These are phyloP conservation scores for Drosophila auraria DNA, from an alignment of 1,140 invertebrate genomes.

Conservation along the genomic window DNA sequence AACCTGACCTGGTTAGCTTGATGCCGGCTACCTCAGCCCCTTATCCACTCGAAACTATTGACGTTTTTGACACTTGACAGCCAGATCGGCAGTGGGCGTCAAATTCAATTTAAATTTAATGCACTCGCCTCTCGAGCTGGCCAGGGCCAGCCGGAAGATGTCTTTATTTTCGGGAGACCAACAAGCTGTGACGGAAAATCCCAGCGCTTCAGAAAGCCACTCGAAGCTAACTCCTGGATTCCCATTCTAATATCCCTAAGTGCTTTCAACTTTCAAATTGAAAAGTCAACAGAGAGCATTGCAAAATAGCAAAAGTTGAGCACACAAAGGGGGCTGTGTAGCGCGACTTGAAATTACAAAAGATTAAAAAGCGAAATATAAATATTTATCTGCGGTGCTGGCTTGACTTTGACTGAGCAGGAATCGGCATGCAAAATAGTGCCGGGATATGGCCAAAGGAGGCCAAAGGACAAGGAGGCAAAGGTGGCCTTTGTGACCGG, in stretches of 20 bases:
- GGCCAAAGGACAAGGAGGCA: slow-evolving; percentile 4
- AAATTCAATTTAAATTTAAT: slow-evolving; percentile 51
- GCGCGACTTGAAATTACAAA: slow-evolving; percentile 82
- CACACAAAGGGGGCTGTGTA: slow-evolving; percentile 39
- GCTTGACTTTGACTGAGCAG: slow-evolving; percentile 45
- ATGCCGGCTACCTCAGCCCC: slow-evolving; percentile 54
- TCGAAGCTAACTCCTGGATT: slow-evolving; percentile 64
- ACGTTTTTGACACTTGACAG: slow-evolving; percentile 59
- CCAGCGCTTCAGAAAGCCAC: slow-evolving; percentile 53
- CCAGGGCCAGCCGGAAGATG: slow-evolving; percentile 7
- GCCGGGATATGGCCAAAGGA: slow-evolving; percentile 32
- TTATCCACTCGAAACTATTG: background rate
- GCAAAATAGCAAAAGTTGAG: slow-evolving; percentile 73
- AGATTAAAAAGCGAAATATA: slow-evolving; percentile 84
- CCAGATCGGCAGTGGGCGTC: slow-evolving; percentile 12
- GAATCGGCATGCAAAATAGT: slow-evolving; percentile 69
- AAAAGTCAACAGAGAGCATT: slow-evolving; percentile 80
- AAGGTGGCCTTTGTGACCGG: slow-evolving; percentile 70
- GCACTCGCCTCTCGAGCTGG: slow-evolving; percentile 14
- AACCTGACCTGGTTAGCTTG: slow-evolving; percentile 53
- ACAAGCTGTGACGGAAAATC: slow-evolving; percentile 47
- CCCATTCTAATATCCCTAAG: slow-evolving; percentile 80
- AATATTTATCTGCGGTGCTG: slow-evolving; percentile 79
- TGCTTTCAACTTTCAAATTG: slow-evolving; percentile 82
- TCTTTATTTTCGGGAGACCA: slow-evolving; percentile 17